Evolutionary conservation across 1,140 invertebrate species (phyloP), one percentile per base, ranked within the genome.

Genomic region (Berghia stephanieae): DNA sequence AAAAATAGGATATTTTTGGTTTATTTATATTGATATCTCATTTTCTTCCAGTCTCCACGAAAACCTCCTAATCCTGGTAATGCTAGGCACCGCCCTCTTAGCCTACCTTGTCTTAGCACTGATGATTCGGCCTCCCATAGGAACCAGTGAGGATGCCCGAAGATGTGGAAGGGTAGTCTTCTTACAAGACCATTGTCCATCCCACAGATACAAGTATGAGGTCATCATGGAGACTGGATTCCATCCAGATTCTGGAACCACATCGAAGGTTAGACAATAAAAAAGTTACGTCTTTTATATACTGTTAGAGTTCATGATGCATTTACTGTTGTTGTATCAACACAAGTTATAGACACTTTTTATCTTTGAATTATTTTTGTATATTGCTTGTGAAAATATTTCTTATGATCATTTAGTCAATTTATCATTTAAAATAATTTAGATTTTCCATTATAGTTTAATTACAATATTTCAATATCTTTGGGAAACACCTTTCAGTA

Each of bases 21-120:
- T n/a, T n/a, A n/a, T n/a, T n/a, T n/a, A n/a, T n/a, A n/a, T n/a
- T n/a, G n/a, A 5, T 66, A 72, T 42, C 21, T 75, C 3, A 70
- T 60, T 34, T 24, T 75, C 24, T 83, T 86, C 69, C 77, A 88
- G 87, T 49, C 78, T 84, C 2, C 78, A 86, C 68, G 75, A 86
- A 72, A 89, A 89, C 72, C 84, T 85, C 3, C 82, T 87, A 18
- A 81, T 83, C 21, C 40, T 88, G 21, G 79, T 82, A 4, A 86
- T 91, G 21, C 85, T 91, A 8, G 85, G 88, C 55, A 79, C 89
- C 27, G 86, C 91, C 5, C 66, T 91, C 43, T 43, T 84, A 2
- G 52, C 91, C 2, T 92, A 91, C 80, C 55, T 89, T n/a, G 42
- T 89, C 0, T 75, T 91, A 6, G 75, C 90, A 5, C 80, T 90